Evolutionary conservation across 2,888 invertebrate species (phyloP).

Genomic region (Ryuthela nishihirai): DNA sequence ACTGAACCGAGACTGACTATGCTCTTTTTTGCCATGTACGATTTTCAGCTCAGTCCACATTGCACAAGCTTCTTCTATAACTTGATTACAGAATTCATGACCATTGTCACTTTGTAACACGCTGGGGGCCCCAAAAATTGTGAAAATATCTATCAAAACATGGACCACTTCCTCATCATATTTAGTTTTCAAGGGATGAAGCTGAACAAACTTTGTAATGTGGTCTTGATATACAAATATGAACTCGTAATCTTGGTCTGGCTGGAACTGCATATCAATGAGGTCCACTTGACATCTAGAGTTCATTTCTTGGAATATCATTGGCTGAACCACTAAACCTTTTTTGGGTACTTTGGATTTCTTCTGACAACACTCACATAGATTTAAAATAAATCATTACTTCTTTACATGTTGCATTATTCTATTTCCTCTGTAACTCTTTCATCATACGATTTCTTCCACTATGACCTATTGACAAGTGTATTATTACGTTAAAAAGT

Average conservation of each 20-base stretch:
- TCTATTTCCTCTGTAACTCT: not conserved
- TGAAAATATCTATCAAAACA: constrained; percentile 26
- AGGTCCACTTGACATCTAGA: constrained; percentile 38
- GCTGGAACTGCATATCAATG: constrained; percentile 40
- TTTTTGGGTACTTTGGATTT: constrained; percentile 1
- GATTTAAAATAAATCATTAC: constrained; percentile 15
- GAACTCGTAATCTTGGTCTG: constrained; percentile 38
- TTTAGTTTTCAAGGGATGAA: constrained; percentile 33
- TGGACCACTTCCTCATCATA: constrained; percentile 18
- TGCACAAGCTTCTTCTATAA: constrained; percentile 1
- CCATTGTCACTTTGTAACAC: constrained; percentile 36
- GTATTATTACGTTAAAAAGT: not conserved
- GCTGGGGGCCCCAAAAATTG: constrained; percentile 24
- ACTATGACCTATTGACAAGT: not conserved
- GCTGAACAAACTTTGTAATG: constrained; percentile 17
- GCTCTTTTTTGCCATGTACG: constrained; percentile 1
- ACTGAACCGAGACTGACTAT: constrained; percentile 6
- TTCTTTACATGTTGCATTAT: constrained; percentile 1
- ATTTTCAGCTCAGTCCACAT: constrained; percentile 11
- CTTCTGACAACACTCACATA: constrained; percentile 4
- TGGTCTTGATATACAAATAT: constrained; percentile 38
- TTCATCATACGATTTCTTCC: not conserved
- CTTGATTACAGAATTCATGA: constrained; percentile 19
- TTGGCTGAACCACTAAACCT: not conserved
- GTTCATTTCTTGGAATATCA: constrained; percentile 11